Evolutionary conservation across 2,888 invertebrate species (phyloP), one percentile per base, ranked within the genome.

Genomic region (Erpobdella octoculata): DNA sequence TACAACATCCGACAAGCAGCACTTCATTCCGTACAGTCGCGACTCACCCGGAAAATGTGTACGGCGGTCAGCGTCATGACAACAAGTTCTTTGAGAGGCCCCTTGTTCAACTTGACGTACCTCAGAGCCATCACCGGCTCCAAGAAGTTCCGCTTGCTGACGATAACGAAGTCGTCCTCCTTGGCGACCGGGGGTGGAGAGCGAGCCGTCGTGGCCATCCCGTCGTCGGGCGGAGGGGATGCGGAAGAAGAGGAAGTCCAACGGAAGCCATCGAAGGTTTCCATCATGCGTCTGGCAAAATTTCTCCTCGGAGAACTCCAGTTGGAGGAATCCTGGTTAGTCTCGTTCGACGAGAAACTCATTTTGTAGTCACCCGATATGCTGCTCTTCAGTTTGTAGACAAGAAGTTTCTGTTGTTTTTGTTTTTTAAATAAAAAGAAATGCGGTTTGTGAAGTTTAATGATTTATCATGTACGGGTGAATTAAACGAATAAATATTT

Each of bases 1-100:
- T n/a, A n/a, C n/a, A n/a, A n/a, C n/a, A n/a, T n/a, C n/a, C n/a
- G n/a, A n/a, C n/a, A n/a, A n/a, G n/a, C n/a, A n/a, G n/a, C n/a
- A n/a, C n/a, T n/a, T n/a, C n/a, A n/a, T n/a, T n/a, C n/a, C n/a
- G n/a, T n/a, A n/a, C n/a, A n/a, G n/a, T n/a, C n/a, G n/a, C n/a
- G n/a, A n/a, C n/a, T 21, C 59, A 76, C 76, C 85, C 89, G 89
- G 79, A 89, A 83, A 76, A 89, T 86, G 78, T 89, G 88, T 21
- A 89, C 84, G 38, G 89, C 89, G 78, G 86, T 86, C 78, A 87
- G 85, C 6, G 89, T 88, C 73, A 88, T 83, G n/a, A 88, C 86
- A 64, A 88, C 83, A 37, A 89, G 79, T 81, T 89, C 88, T 75
- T 86, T 87, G 66, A 88, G 83, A 18, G 89, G 89, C 82, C 89